These are phyloP conservation scores for Ceratina australensis DNA, from an alignment of 1,140 invertebrate species.

Conservation along the genomic window DNA sequence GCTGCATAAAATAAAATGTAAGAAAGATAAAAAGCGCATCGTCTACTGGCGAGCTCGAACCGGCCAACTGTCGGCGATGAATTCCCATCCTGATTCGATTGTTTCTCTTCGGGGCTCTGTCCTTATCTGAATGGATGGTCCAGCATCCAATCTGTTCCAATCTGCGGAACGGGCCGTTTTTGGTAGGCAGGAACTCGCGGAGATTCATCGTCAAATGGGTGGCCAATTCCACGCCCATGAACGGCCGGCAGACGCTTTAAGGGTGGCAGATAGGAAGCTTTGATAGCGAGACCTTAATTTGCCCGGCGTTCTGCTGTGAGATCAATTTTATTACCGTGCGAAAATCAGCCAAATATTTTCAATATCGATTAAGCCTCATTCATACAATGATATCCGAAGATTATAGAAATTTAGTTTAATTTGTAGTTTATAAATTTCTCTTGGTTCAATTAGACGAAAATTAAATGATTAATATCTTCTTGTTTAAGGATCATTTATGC, in stretches of 20 bases:
- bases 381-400: too few relatives aligned
- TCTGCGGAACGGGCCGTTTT: conserved; percentile 44
- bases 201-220: conserved; percentile 48
- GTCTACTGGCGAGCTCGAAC: conserved; percentile 37
- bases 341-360: neutral
- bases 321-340: conserved; percentile 4
- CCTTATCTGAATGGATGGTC: conserved; percentile 15
- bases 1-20: too few relatives aligned
- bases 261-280: conserved; percentile 35
- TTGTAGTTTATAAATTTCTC: too few relatives aligned
- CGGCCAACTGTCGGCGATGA: conserved; percentile 36
- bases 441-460: too few relatives aligned
- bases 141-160: conserved; percentile 50
- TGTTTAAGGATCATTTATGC: too few relatives aligned
- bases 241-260: conserved; percentile 14
- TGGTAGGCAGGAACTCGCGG: conserved; percentile 24
- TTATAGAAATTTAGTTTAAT: too few relatives aligned
- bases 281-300: conserved; percentile 38
- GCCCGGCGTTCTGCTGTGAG: neutral
- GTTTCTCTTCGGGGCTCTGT: conserved; percentile 15
- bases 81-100: conserved; percentile 15
- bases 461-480: too few relatives aligned
- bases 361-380: too few relatives aligned
- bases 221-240: conserved; percentile 40
- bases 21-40: too few relatives aligned